Conservation (phyloP, 1,140 invertebrate species). For the Drosophila ohnishii region DNA sequence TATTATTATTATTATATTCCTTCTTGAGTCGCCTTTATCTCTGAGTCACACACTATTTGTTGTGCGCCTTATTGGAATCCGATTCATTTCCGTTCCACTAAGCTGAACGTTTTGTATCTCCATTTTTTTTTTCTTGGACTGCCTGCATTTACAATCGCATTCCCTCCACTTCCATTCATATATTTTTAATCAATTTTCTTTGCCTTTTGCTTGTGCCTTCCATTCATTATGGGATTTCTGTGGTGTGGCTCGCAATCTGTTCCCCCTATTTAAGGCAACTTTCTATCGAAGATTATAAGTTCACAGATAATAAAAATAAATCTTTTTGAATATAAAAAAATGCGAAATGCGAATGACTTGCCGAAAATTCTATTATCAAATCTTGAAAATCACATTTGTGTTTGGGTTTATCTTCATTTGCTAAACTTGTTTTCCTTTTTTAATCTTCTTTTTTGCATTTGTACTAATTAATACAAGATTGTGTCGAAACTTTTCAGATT, state of each 20-base stretch:
- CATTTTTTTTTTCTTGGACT: not conserved
- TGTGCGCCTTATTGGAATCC: constrained; percentile 20
- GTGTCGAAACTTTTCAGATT: constrained; percentile 7
- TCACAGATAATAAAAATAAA: constrained; percentile 6
- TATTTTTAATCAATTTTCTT: constrained; percentile 56
- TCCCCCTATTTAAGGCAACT: constrained; percentile 2
- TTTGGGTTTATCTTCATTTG: constrained; percentile 11
- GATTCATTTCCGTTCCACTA: constrained; percentile 39
- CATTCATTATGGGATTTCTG: constrained; percentile 16
- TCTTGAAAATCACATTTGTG: constrained; percentile 10
- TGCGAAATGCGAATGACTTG: constrained; percentile 24
- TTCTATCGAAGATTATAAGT: constrained; percentile 22
- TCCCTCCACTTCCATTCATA: constrained; percentile 25
- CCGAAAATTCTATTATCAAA: constrained; percentile 18
- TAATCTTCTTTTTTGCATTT: constrained; percentile 6
- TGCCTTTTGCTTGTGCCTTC: constrained; percentile 7
- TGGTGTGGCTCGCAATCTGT: not conserved
- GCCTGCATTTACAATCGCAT: constrained; percentile 34
- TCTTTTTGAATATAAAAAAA: constrained; percentile 8
- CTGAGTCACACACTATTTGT: constrained; percentile 12
- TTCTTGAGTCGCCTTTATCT: not conserved
- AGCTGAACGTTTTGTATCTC: constrained; percentile 26
- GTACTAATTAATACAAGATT: constrained; percentile 9
- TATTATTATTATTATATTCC: constrained; percentile 1
- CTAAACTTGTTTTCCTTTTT: constrained; percentile 16